A percentile compares a stretch with the other conserved stretches of the same genome.
Conservation (phyloP, 2,113 vertebrate species). For the Sturnus vulgaris region DNA sequence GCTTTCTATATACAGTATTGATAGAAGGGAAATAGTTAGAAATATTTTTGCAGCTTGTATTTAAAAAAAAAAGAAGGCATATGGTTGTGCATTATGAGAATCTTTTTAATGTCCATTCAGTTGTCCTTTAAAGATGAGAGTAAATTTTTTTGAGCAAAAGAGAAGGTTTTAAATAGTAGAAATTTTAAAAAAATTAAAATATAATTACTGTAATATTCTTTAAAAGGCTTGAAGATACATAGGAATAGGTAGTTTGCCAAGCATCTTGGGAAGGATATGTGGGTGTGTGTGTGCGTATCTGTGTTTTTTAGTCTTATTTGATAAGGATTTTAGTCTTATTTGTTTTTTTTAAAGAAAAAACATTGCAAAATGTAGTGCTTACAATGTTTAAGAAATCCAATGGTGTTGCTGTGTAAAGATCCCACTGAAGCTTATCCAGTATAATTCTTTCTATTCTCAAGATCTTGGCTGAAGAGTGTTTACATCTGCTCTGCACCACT, state of each 20-base stretch:
- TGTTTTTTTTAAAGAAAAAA: constrained; percentile 40
- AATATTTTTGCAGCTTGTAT: constrained; percentile 80
- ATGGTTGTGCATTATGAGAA: constrained; percentile 47
- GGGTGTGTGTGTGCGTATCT: neutral
- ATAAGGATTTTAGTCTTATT: constrained; percentile 60
- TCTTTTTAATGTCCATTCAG: constrained; percentile 64
- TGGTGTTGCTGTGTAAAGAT: constrained; percentile 81
- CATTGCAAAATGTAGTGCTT: constrained; percentile 60
- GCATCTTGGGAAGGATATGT: neutral
- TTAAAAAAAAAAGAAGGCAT: constrained; percentile 42
- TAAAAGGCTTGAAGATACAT: constrained; percentile 42
- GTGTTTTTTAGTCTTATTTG: constrained; percentile 65
- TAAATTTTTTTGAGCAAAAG: constrained; percentile 27
- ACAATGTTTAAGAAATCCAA: constrained; percentile 85
- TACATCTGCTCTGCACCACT: constrained; percentile 78
- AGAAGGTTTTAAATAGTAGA: constrained; percentile 42
- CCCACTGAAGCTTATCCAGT: constrained; percentile 85
- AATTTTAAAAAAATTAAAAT: neutral
- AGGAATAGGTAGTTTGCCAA: neutral
- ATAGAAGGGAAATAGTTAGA: constrained; percentile 73
- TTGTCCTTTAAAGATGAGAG: constrained; percentile 56
- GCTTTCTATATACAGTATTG: constrained; percentile 80
- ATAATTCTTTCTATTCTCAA: constrained; percentile 85
- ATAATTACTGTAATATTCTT: neutral
- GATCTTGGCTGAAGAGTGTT: constrained; percentile 81